Evolutionary conservation across 2,888 invertebrate genomes (phyloP), one percentile per base, ranked within the genome.

Genomic region (Ectemnius continuus): DNA sequence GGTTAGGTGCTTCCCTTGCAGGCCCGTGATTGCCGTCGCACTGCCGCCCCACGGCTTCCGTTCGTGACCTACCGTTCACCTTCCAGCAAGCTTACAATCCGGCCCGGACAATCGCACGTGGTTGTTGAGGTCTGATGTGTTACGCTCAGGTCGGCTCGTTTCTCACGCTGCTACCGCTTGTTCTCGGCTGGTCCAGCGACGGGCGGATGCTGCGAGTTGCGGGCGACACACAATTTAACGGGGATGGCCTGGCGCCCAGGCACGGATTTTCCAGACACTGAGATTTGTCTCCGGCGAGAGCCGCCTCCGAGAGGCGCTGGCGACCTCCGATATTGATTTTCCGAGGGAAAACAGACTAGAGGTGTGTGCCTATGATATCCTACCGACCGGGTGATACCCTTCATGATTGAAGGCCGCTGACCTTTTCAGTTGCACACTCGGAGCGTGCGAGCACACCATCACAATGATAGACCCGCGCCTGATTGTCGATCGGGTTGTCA

Each of bases 311-410:
- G 88, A 88, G 88, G 88, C 89, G 86, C 88, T 88, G 88, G 88
- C 77, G 80, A 85, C 85, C 85, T 82, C 85, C 82, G 82, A 89
- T 90, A 90, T 90, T 90, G 90, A 90, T 90, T 90, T 90, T 90
- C 86, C 86, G 81, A 79, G 84, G 81, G 87, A 80, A 86, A 87
- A 86, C 84, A 84, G 85, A 84, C 83, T 85, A 83, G 83, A 80
- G 81, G 79, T 84, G 8, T 36, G 81, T 83, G 81, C 85, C 85
- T 85, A 88, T 86, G 88, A 88, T 86, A 87, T 88, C 78, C 83
- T 79, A 78, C 77, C 82, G 79, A 84, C 78, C 66, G 72, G 65
- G 71, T 65, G 70, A 73, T 77, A 77, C 65, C 58, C n/a, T 56
- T 70, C 72, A 71, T 23, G 46, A 26, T 58, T 67, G 36, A 36